Base-by-base conservation (phyloP, 2,113 vertebrate species). In the Erinaceus europaeus region DNA sequence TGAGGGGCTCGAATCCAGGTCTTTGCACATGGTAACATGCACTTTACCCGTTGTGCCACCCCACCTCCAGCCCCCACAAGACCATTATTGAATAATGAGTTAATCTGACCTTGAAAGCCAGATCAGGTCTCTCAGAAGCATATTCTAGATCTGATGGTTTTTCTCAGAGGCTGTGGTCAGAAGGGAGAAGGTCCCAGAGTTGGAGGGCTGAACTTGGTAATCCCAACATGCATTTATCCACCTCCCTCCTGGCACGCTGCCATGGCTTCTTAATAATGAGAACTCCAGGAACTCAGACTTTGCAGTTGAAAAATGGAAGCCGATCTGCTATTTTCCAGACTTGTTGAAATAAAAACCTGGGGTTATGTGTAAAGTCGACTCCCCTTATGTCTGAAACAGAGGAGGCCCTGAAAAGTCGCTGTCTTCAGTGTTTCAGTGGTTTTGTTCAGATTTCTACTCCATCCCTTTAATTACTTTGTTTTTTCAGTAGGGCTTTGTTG, bases 241-340 rank as follows among this genome's bases (percentile, higher is more conserved):
- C n/a, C 17, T 9, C 4, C 2, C 46, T 67, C n/a, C 50, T 71
- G 75, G 42, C 25, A 9, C 2, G 0, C n/a, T 52, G 25, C 46
- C 0, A 0, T 13, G 10, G 42, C 61, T 25, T 36, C 14, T 0
- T 11, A 4, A 29, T 1, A 4, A 38, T 11, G 15, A 38, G 21
- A 57, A 29, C 40, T 44, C 14, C 13, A 40, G 55, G 64, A 82
- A 8, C 38, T 57, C 32, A 3, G 12, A 27, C 27, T 59, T 52
- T 5, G 36, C 27, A 18, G 50, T 57, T 0, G 3, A 36, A 50
- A 42, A 25, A n/a, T 15, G 12, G 82, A 29, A 17, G 55, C 73
- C 53, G 40, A 3, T 5, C 15, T 9, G 23, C 52, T 50, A 59
- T 20, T 65, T 59, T 36, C 55, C 68, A 9, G 50, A 52, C 84